Base-by-base conservation (phyloP, 1,140 invertebrate genomes). In the Tetramorium alpestre region DNA sequence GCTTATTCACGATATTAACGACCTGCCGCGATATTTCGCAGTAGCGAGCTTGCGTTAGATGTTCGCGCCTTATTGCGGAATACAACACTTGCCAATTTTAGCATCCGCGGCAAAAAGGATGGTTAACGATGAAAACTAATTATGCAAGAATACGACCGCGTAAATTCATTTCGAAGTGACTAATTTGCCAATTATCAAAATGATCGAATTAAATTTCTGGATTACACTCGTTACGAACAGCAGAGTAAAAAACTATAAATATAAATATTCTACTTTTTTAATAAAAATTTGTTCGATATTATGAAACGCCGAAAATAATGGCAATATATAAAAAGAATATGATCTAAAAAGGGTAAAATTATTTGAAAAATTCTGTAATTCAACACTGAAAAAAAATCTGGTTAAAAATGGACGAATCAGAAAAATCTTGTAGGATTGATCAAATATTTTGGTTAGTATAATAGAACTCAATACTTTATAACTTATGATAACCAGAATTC, bases 1-100 rank as follows among this genome's bases (percentile, higher is more conserved):
- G 87, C 73, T 91, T 91, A 91, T 91, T 91, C 85, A 91, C 69
- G 85, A 84, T 72, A 73, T 85, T 91, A 91, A 89, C 85, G 90
- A 87, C 75, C 84, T 72, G 47, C 84, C 54, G 75, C 75, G 16
- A 69, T 87, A 87, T 85, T 91, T 91, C 85, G 88, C 72, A 81
- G 75, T 65, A 62, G 85, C 49, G 69, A 58, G 60, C 72, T 28
- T 49, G 49, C 54, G 44, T 70, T 85, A 75, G 60, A 28, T 65
- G n/a, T 81, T 56, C 51, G 49, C 70, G 44, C 41, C 62, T 64
- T 87, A 54, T 54, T 44, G 67, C 33, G 28, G 54, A 62, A 56
- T 60, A 84, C 10, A 84, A 67, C 64, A 56, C 80, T 44, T 60
- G 78, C 51, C 65, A 73, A 85, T 77, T 85, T 85, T 78, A 44